Conservation (phyloP, 2,888 invertebrate species). For the Neocrepidodera transversa region DNA sequence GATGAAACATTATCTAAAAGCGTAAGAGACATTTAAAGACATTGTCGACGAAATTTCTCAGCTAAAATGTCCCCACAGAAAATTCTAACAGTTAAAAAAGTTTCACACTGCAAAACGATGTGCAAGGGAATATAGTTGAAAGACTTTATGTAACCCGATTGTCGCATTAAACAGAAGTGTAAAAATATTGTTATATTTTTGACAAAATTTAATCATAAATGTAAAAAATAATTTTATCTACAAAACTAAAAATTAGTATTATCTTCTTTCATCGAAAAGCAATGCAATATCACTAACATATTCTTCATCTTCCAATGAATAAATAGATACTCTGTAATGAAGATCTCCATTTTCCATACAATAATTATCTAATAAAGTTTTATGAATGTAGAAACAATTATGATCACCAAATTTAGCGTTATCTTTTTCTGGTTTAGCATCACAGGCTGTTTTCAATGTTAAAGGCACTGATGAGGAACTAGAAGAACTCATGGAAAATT, state of each 20-base stretch:
- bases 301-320: constrained; percentile 14
- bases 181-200: no score
- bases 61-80: constrained; percentile 41
- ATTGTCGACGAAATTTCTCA: constrained; percentile 39
- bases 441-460: constrained; percentile 36
- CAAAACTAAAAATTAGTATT: no score
- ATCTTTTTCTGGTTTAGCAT: constrained; percentile 27
- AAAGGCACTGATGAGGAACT: constrained; percentile 12
- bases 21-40: constrained; percentile 40
- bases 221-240: no score
- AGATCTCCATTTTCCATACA: constrained; percentile 33
- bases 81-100: constrained; percentile 35
- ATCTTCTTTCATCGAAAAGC: background rate
- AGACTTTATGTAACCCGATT: background rate
- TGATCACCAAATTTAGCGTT: constrained; percentile 29
- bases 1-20: constrained; percentile 40
- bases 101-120: constrained; percentile 12
- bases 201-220: no score
- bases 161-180: constrained; percentile 1
- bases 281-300: constrained; percentile 3
- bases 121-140: background rate
- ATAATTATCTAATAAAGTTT: constrained; percentile 30
- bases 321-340: constrained; percentile 36
- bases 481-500: constrained; percentile 25
- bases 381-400: constrained; percentile 36